These are phyloP conservation scores for Rhizoglyphus robini DNA, from an alignment of 1,140 invertebrate species.

Conservation along the genomic window DNA sequence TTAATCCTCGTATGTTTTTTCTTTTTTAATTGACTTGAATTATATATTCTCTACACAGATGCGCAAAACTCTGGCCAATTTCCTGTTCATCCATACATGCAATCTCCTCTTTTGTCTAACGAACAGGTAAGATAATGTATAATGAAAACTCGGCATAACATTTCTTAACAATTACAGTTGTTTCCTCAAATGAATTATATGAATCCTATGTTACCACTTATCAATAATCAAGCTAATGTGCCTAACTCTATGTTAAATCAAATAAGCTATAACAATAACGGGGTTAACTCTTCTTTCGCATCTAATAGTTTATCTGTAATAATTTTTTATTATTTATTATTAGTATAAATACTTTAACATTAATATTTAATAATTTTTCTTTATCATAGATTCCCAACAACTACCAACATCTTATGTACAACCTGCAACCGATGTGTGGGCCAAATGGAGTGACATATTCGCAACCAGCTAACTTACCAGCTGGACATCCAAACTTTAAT, in stretches of 20 bases:
- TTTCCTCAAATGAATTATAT: not conserved
- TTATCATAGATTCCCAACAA: not conserved
- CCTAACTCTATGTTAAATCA: conserved; percentile 7
- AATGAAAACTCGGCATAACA: not conserved
- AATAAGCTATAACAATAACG: conserved; percentile 3
- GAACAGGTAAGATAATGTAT: not conserved
- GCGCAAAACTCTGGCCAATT: not conserved
- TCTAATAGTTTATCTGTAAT: not conserved
- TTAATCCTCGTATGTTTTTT: conserved; percentile 4
- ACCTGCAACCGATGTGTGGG: not conserved
- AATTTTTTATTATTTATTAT: too few relatives aligned
- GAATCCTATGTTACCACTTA: conserved; percentile 2
- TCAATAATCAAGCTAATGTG: conserved; percentile 10
- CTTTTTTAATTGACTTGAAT: not conserved
- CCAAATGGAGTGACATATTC: conserved; percentile 5
- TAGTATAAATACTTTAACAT: too few relatives aligned
- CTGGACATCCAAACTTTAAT: not conserved
- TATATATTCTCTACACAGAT: not conserved
- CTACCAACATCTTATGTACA: conserved; percentile 1
- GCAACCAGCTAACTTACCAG: not conserved
- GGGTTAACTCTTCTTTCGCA: not conserved
- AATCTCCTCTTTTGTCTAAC: not conserved
- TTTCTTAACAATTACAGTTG: not conserved
- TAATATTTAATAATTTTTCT: not conserved
- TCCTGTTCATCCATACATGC: not conserved